phyloP scores from a whole-genome alignment of 2,888 invertebrate species.

The Brenthis ino region DNA sequence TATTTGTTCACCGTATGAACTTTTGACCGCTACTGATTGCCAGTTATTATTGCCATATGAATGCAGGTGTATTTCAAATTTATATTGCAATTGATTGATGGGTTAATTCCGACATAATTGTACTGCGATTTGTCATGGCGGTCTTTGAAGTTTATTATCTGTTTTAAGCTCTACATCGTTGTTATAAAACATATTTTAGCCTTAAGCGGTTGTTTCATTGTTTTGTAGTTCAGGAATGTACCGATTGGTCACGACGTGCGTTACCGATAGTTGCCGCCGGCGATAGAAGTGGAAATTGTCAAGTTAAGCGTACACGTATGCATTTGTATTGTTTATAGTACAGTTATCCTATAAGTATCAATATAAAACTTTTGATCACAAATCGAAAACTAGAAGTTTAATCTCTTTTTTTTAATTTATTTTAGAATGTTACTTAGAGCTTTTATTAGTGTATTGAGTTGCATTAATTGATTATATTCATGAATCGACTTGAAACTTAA shows the following conservation, averaged over 20 bases:
- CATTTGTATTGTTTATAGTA: not conserved
- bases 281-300: slow-evolving; percentile 39
- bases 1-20: slow-evolving; percentile 49
- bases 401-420: too few relatives aligned
- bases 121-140: slow-evolving; percentile 49
- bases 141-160: not conserved
- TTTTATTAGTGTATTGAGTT: too few relatives aligned
- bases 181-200: slow-evolving; percentile 29
- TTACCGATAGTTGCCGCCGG: slow-evolving; percentile 52
- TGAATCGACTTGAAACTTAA: not conserved
- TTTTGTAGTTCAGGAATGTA: slow-evolving; percentile 33
- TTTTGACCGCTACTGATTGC: slow-evolving; percentile 60
- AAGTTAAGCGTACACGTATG: slow-evolving; percentile 21
- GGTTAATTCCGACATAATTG: slow-evolving; percentile 71
- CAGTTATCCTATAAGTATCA: slow-evolving; percentile 6
- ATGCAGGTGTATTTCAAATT: slow-evolving; percentile 60
- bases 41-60: slow-evolving; percentile 56
- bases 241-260: slow-evolving; percentile 66
- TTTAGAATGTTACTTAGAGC: too few relatives aligned
- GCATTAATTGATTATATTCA: not conserved
- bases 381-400: too few relatives aligned
- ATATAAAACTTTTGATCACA: too few relatives aligned
- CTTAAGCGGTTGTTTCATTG: slow-evolving; percentile 18
- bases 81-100: slow-evolving; percentile 70
- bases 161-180: slow-evolving; percentile 8